A percentile compares a stretch with the other conserved stretches of the same genome.
phyloP scores from a whole-genome alignment of 1,140 invertebrate genomes.

The Myzus persicae region DNA sequence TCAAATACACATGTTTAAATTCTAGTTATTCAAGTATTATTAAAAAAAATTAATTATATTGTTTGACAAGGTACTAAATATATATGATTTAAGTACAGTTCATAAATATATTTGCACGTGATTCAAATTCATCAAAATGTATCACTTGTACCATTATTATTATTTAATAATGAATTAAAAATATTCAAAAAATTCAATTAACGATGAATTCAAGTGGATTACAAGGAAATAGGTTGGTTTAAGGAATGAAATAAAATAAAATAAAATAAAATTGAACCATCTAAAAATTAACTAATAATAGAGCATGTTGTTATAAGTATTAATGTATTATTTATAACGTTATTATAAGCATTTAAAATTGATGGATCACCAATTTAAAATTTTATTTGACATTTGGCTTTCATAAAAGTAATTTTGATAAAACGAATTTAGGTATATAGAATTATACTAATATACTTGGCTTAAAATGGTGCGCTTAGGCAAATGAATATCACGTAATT shows the following conservation, averaged over 20 bases:
- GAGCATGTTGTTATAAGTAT: background rate
- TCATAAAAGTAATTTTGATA: background rate
- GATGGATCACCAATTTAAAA: background rate
- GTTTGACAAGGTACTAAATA: background rate
- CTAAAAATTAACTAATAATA: background rate
- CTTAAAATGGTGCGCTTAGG: background rate
- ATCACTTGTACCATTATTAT: background rate
- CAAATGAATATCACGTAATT: background rate
- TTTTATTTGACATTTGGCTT: background rate
- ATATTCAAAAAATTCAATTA: background rate
- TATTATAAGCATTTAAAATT: background rate
- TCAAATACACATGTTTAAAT: background rate
- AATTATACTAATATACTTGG: background rate
- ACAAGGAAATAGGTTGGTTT: background rate
- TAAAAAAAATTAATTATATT: background rate
- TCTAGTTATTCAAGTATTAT: background rate
- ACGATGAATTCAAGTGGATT: background rate
- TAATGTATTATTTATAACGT: background rate
- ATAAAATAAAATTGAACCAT: background rate
- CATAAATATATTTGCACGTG: background rate
- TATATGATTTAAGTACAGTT: background rate
- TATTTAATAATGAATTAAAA: background rate
- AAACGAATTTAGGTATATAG: background rate
- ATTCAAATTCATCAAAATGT: too few relatives aligned
- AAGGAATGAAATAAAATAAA: background rate